Base-by-base conservation (phyloP, 2,797 vertebrate species). In the Premnoplex brunnescens region DNA sequence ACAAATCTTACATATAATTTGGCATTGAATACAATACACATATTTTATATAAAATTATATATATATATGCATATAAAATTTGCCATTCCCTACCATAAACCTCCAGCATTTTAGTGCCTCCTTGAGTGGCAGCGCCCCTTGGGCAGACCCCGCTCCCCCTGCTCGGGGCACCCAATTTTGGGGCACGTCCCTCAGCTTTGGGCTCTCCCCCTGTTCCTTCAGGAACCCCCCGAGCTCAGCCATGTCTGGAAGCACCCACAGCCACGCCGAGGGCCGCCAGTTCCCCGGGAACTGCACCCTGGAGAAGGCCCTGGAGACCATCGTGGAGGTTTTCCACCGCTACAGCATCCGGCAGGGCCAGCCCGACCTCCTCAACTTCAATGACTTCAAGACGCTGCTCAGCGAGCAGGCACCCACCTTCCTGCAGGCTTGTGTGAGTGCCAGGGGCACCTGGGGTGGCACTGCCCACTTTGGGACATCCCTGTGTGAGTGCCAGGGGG, bases 281-380 rank as follows among this genome's bases (percentile, higher is more conserved):
- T 17, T 91, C 11, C 95, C 95, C 0, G 95, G 83, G 5, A 93
- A 95, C 2, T 88, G 85, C 86, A 72, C 23, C 0, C 1, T 96
- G 88, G 76, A 96, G 15, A 6, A 0, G 15, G 19, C 86, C 22
- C 46, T 96, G 78, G 1, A 83, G 0, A 26, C 60, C 4, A 12
- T 97, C 0, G 94, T 98, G 85, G 51, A 88, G 0, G 18, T 94
- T 80, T 98, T 26, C 79, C 97, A 98, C 37, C 92, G 39, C 2
- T 97, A 98, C 12, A 97, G 96, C 11, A 39, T 26, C 68, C 69
- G 63, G 12, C 28, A 79, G 21, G 86, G 81, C 0, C 0, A 96
- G 0, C 0, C 16, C 0, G 97, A 98, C 71, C 12, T 37, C 9
- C 88, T 98, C 51, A 91, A 1, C 79, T 6, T 60, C 67, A 7